Base-by-base conservation (phyloP, 2,797 vertebrate species). In the Echiichthys vipera region DNA sequence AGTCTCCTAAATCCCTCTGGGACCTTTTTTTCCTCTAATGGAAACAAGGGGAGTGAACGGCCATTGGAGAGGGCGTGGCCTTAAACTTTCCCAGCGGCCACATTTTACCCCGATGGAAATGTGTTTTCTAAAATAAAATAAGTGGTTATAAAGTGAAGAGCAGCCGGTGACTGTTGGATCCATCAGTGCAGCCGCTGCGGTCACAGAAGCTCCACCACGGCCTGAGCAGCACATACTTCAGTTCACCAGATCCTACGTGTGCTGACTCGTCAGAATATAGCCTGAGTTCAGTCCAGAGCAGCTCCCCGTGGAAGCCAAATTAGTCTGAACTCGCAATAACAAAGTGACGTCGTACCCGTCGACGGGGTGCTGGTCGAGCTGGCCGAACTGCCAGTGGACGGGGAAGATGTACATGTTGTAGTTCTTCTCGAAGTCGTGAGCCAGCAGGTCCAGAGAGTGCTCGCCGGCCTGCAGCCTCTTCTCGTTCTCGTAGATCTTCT, bases 341-440 rank as follows among this genome's bases (percentile, higher is more conserved):
- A n/a, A n/a, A n/a, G n/a, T n/a, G n/a, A n/a, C n/a, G n/a, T n/a
- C 96, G 50, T 94, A 99, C 98, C 97, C 96, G 0, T 99, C 98
- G 0, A 92, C 80, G 51, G 98, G 98, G 85, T 98, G 98, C 93
- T 97, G 96, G 92, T 99, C 98, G 37, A 99, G 96, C 95, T 98
- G 97, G 37, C 97, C 97, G 0, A 99, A 99, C 92, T 99, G 98
- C 98, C 98, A 99, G 93, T 99, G 98, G 65, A 99, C 98, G 0
- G 98, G 98, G 95, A 97, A 99, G 95, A 99, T 96, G 94, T 98
- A 99, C 98, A 99, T 99, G 91, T 99, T 98, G 95, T 99, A 99
- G 94, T 99, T 99, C 95, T 99, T 99, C 90, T 98, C 94, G 9
- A 99, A 99, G 95, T 99, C 98, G 0, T 95, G 94, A 37, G 96